Evolutionary conservation across 2,888 invertebrate genomes (phyloP).

Genomic region (Scrobipalpa atriplicella): DNA sequence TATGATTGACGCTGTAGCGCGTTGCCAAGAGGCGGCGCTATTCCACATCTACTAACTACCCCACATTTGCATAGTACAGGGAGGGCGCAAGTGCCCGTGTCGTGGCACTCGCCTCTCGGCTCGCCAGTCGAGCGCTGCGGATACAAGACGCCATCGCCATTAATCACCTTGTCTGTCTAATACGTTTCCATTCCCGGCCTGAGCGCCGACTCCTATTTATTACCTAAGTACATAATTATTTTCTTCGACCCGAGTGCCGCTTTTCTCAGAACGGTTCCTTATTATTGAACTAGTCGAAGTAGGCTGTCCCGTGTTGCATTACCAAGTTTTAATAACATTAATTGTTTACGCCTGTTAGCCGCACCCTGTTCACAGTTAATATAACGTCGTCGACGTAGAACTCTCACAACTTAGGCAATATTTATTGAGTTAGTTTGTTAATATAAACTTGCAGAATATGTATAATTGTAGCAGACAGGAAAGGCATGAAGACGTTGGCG

Average conservation of each 20-base stretch:
- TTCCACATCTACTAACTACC: conserved; percentile 66
- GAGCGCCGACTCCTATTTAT: conserved; percentile 72
- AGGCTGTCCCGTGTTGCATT: conserved; percentile 60
- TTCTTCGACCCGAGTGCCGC: conserved; percentile 68
- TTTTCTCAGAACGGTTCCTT: conserved; percentile 57
- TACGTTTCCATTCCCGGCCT: conserved; percentile 76
- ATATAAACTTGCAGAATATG: conserved; percentile 49
- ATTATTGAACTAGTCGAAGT: conserved; percentile 63
- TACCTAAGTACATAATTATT: conserved; percentile 73
- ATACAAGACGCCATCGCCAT: conserved; percentile 64
- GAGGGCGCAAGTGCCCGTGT: conserved; percentile 27
- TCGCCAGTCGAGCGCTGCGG: conserved; percentile 45
- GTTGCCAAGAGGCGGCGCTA: conserved; percentile 66
- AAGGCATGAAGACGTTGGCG: conserved; percentile 52
- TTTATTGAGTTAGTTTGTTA: conserved; percentile 68
- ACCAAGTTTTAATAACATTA: conserved; percentile 77
- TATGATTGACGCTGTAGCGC: conserved; percentile 66
- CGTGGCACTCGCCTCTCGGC: conserved; percentile 32
- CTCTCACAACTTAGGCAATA: conserved; percentile 61
- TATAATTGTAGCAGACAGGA: conserved; percentile 52
- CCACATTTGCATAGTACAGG: conserved; percentile 71
- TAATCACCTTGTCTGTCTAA: conserved; percentile 80
- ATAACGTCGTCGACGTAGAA: conserved; percentile 47
- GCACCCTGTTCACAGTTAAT: conserved; percentile 66
- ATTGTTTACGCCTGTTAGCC: conserved; percentile 71